Base-by-base conservation (phyloP, 2,113 vertebrate genomes). In the Hymenochirus boettgeri region DNA sequence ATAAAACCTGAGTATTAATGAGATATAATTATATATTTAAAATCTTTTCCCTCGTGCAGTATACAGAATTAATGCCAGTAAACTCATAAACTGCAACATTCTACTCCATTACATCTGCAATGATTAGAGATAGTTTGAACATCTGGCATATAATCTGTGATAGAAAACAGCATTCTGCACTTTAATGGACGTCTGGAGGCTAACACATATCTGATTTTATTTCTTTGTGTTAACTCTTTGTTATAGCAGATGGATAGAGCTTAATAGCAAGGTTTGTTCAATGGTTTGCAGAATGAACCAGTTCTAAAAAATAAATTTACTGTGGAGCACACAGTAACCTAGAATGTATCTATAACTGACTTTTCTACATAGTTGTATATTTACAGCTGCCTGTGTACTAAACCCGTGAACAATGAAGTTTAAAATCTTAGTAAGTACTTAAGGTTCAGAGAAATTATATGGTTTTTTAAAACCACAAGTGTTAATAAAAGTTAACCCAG, bases 61-160 rank as follows among this genome's bases (percentile, higher is more conserved):
- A 87, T 91, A 87, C 89, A 92, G 91, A 90, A 92, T 90, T 90
- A 89, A 92, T 93, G 92, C 91, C 91, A 93, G 89, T 87, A 86
- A 89, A 94, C 92, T 90, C 91, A 88, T 91, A 92, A 93, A 94
- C 92, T 92, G 92, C 92, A 88, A 89, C 90, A 96, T 94, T 93
- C 91, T 92, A 92, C 89, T 88, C 93, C 95, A 97, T 97, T 96
- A 94, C 93, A 90, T 95, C 93, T 91, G 92, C 92, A 93, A 94
- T 93, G 94, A 96, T 91, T 91, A 91, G 92, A 91, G 89, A 92
- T 91, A 87, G 89, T 84, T 88, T 90, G 90, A 94, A 96, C 94
- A 98, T 94, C 93, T 96, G 93, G 92, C 86, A 85, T 91, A 89
- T 91, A 86, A 89, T 92, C 92, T 88, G 91, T 89, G 93, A 91